Percentiles rank a stretch among this genome's conserved stretches.
These are phyloP conservation scores for Ptychodera flava DNA, from an alignment of 35 echinoderm and acorn worm species.

Conservation along the genomic window DNA sequence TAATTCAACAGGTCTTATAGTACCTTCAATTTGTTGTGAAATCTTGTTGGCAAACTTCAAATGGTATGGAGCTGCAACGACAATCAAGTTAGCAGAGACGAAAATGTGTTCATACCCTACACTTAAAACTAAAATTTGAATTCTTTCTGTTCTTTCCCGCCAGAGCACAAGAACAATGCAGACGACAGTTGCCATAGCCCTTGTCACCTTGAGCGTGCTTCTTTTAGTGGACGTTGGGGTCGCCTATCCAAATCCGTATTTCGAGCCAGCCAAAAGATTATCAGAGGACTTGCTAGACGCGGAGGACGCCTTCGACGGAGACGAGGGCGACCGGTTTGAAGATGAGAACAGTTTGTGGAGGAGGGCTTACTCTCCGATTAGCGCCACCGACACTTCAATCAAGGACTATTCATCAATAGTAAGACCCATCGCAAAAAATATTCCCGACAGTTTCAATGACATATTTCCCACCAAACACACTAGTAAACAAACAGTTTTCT, in stretches of 20 bases:
- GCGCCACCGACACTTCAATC: background rate
- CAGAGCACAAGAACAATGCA: background rate
- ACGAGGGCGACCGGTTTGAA: background rate
- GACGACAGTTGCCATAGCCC: background rate
- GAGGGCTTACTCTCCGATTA: background rate
- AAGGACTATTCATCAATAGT: background rate
- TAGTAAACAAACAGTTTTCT: no score
- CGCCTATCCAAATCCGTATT: background rate
- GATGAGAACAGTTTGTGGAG: background rate
- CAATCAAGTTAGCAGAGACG: no score
- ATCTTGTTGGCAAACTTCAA: no score
- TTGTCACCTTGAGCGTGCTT: background rate
- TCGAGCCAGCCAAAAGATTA: background rate
- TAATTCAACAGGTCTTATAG: no score
- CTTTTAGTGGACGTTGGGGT: background rate
- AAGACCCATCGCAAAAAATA: no score
- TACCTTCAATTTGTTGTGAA: no score
- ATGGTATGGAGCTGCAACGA: no score
- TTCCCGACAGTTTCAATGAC: no score
- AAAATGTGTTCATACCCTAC: no score
- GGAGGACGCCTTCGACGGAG: background rate
- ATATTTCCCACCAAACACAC: no score
- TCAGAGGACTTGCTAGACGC: background rate
- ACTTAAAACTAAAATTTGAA: no score
- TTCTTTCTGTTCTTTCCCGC: no score